Conservation (phyloP, 2,888 invertebrate genomes). For the Poecilus cupreus region DNA sequence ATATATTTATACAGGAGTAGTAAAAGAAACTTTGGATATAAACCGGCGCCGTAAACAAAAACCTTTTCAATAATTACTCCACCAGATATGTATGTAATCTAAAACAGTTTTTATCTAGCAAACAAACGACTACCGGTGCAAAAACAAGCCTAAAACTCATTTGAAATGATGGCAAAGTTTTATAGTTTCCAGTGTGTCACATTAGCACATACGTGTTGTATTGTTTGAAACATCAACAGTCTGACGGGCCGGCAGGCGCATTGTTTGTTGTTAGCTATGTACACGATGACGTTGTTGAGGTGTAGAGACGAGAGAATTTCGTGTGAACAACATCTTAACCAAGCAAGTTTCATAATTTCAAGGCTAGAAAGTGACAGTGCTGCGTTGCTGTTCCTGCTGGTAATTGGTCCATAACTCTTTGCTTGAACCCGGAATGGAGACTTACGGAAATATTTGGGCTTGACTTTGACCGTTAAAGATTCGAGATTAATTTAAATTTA, state of each 20-base stretch:
- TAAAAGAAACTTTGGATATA: not conserved
- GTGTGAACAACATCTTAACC: slow-evolving; percentile 24
- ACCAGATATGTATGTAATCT: not conserved
- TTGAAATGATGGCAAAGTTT: not conserved
- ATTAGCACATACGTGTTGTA: slow-evolving; percentile 4
- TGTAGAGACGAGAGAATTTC: slow-evolving; percentile 8
- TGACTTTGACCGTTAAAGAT: not conserved
- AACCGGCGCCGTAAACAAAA: not conserved
- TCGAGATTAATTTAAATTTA: not conserved
- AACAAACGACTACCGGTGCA: not conserved
- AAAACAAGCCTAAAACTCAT: slow-evolving; percentile 2
- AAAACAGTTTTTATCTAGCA: not conserved
- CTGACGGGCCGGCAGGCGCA: not conserved
- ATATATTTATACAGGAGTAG: no score
- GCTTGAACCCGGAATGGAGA: not conserved
- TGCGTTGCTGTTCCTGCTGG: slow-evolving; percentile 23
- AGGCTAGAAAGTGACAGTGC: slow-evolving; percentile 51
- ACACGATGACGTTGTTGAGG: not conserved
- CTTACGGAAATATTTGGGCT: not conserved
- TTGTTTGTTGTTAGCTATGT: not conserved
- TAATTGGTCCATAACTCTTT: slow-evolving; percentile 50
- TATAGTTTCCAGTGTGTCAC: not conserved
- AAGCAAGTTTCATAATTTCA: slow-evolving; percentile 51
- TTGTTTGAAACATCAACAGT: not conserved
- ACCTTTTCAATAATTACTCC: not conserved